A percentile compares a stretch with the other conserved stretches of the same genome.
These are phyloP conservation scores for Hiodon tergisus DNA, from an alignment of 2,113 vertebrate genomes.

Conservation along the genomic window DNA sequence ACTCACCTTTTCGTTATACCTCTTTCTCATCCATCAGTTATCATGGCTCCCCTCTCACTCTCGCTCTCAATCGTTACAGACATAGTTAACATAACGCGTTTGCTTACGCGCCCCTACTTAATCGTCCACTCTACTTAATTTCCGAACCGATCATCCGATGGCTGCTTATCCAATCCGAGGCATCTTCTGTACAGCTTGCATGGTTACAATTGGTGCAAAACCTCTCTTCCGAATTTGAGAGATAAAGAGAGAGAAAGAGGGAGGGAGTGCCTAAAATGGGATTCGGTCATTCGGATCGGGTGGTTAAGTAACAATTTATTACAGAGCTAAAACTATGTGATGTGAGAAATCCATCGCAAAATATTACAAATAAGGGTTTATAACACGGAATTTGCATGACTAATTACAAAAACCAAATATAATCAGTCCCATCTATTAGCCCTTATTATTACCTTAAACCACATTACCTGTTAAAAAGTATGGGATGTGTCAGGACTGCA, in stretches of 20 bases:
- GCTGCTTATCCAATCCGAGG: slow-evolving; percentile 39
- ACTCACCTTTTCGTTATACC: slow-evolving; percentile 16
- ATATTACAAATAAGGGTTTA: no score
- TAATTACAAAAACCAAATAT: no score
- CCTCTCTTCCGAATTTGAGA: slow-evolving; percentile 21
- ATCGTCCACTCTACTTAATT: slow-evolving; percentile 37
- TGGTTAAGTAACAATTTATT: no score
- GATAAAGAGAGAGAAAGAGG: not conserved
- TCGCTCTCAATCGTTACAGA: slow-evolving; percentile 19
- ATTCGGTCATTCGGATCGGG: no score
- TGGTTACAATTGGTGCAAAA: slow-evolving; percentile 35
- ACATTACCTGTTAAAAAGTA: no score
- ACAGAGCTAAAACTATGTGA: no score
- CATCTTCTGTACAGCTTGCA: slow-evolving; percentile 21
- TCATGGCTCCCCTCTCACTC: not conserved
- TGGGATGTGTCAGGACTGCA: no score
- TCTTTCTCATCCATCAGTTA: slow-evolving; percentile 12
- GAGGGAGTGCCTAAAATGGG: not conserved
- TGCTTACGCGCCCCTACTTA: slow-evolving; percentile 12
- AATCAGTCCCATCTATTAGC: no score
- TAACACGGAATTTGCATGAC: no score
- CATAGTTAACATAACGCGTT: no score
- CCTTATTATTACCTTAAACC: no score
- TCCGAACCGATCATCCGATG: slow-evolving; percentile 61
- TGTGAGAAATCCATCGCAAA: no score